Percentiles rank a stretch among this genome's conserved stretches.
Conservation (phyloP, 1,140 invertebrate species). For the Ceratina calcarata region DNA sequence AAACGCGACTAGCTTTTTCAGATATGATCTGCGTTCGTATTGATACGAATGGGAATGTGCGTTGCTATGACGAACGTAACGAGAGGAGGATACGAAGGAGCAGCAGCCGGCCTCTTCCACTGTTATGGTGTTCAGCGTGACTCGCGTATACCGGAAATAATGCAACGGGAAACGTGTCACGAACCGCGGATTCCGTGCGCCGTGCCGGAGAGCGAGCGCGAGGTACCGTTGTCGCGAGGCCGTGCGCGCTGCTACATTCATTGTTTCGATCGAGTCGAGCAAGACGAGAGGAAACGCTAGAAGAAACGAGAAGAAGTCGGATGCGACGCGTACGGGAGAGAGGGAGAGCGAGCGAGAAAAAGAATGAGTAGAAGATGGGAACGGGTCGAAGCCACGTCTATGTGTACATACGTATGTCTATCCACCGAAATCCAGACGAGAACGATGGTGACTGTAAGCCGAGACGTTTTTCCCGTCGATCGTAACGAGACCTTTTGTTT, state of each 20-base stretch:
- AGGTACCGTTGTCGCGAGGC: slow-evolving; percentile 46
- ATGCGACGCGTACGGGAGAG: too few relatives aligned
- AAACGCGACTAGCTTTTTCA: too few relatives aligned
- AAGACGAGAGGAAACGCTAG: background rate
- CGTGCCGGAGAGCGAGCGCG: slow-evolving; percentile 26
- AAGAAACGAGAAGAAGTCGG: background rate
- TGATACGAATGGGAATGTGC: too few relatives aligned
- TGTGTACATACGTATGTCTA: too few relatives aligned
- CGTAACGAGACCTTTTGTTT: slow-evolving; percentile 23
- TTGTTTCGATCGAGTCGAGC: slow-evolving; percentile 42
- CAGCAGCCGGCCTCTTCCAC: background rate
- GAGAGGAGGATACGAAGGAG: background rate
- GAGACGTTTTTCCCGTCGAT: background rate
- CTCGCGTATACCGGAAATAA: slow-evolving; percentile 20
- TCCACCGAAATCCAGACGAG: slow-evolving; percentile 19
- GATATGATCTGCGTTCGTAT: background rate
- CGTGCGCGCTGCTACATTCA: slow-evolving; percentile 34
- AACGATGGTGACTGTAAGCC: slow-evolving; percentile 20
- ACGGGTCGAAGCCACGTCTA: background rate
- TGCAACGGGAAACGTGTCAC: slow-evolving; percentile 10
- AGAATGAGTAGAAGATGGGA: background rate
- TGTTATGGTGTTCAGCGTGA: background rate
- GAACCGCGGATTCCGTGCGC: slow-evolving; percentile 23
- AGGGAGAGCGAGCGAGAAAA: background rate
- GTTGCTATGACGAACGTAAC: background rate